Evolutionary conservation across 2,113 vertebrate species (phyloP), one percentile per base, ranked within the genome.

Genomic region (Forbesichthys agassizii): DNA sequence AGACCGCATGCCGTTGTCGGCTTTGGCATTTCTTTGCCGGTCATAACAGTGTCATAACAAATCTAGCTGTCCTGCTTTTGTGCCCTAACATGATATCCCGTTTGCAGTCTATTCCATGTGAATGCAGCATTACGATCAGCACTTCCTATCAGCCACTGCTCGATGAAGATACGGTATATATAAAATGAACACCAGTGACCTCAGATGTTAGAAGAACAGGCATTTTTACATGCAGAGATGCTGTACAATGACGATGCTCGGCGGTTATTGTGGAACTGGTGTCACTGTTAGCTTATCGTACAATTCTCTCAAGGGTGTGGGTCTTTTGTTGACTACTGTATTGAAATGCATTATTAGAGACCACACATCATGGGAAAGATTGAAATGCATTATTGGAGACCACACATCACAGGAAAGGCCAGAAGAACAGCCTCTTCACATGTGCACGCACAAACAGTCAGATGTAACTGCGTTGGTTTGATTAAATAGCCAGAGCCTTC

Each of bases 231-330:
- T 13, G 20, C 20, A 4, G 10, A 53, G 58, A n/a, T 75, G 48
- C 1, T 4, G 42, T 48, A 13, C 11, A 55, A 53, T 56, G 61
- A 33, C 46, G 60, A 51, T 72, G 66, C 33, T 33, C 18, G 59
- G 27, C 60, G 46, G 67, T 52, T 51, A 54, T 16, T 27, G 65
- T 74, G 33, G 51, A 66, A 64, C 66, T 79, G 48, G 14, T 79
- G 59, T 76, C 61, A 71, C 20, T 49, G 10, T 64, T 76, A 75
- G 76, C 64, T 76, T 33, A 53, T 77, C 56, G 36, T 11, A 14
- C 52, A 54, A 12, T 48, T 13, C 62, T 47, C 69, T 20, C 54
- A 14, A 76, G 69, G 64, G 27, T 27, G 27, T 49, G 8, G 16
- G 13, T 53, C 48, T 74, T 74, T 61, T 48, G 55, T 48, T 67